phyloP scores from a whole-genome alignment of 2,888 invertebrate species.

The Aethes cnicana region DNA sequence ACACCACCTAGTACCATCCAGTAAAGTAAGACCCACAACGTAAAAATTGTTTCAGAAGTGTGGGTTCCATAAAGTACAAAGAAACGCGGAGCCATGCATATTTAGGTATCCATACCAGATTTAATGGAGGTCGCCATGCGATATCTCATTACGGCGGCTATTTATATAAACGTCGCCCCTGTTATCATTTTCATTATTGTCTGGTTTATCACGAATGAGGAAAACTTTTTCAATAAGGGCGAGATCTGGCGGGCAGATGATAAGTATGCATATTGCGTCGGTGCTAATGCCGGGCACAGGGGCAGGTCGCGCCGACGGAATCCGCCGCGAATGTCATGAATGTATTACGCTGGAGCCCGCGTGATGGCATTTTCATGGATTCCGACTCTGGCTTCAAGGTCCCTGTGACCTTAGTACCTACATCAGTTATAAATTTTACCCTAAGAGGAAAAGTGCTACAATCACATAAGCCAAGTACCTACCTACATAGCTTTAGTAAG shows the following conservation, averaged over 20 bases:
- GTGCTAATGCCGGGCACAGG: conserved; percentile 49
- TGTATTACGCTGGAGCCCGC: conserved; percentile 42
- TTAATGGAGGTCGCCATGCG: conserved; percentile 21
- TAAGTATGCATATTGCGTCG: conserved; percentile 51
- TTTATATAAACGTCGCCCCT: conserved; percentile 27
- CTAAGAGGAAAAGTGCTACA: too few species aligned
- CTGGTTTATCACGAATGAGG: conserved; percentile 40
- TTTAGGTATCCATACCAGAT: too few species aligned
- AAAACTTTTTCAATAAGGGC: conserved; percentile 49
- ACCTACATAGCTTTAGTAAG: too few species aligned
- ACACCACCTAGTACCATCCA: too few species aligned
- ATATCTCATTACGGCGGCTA: conserved; percentile 15
- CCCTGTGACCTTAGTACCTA: conserved; percentile 36
- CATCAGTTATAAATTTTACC: neutral
- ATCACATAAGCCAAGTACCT: too few species aligned
- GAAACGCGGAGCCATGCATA: too few species aligned
- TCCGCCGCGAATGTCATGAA: conserved; percentile 49
- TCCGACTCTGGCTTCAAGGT: conserved; percentile 41
- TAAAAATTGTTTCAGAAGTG: too few species aligned
- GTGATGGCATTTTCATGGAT: conserved; percentile 51
- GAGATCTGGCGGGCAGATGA: conserved; percentile 43
- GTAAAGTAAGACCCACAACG: too few species aligned
- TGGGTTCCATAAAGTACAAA: too few species aligned
- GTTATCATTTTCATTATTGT: conserved; percentile 30
- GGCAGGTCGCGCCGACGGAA: conserved; percentile 38